Base-by-base conservation (phyloP, 2,888 invertebrate species). In the Aethes cnicana region DNA sequence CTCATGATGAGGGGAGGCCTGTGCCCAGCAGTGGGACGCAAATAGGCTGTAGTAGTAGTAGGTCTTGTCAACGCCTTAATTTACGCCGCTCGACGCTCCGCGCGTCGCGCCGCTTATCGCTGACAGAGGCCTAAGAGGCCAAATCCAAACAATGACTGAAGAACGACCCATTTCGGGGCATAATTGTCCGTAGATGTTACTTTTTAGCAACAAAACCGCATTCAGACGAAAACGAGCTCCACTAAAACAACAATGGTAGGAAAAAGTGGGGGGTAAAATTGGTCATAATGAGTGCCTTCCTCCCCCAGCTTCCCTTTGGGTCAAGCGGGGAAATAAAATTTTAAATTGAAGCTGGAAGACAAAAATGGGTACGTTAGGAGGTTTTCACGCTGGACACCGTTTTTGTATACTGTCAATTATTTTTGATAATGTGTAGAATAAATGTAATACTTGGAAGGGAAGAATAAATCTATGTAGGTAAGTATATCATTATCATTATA, bases 331-430 rank as follows among this genome's bases (percentile, higher is more conserved):
- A 77, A 82, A 81, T 83, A 80, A 82, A 85, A 83, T 83, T 86
- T 84, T 84, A 84, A 85, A 86, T 85, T 84, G 81, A 81, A 83
- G 80, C 74, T 73, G 75, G 84, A 83, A 83, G 81, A 83, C 81
- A 84, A 84, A 80, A 84, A 82, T 76, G 76, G 69, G 63, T n/a
- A 64, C 61, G 65, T 72, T 66, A 60, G 71, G 61, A 68, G 59
- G 63, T 53, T 53, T 66, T 63, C 66, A 56, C 69, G 44, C 54
- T 61, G 17, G 47, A 62, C 50, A 66, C 58, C n/a, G n/a, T 43
- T 48, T 53, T 30, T 17, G 6, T 2, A 12, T 21, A 26, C 25
- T 30, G 21, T 28, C 14, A 32, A 30, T 21, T 12, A 7, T 5
- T 23, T 18, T 32, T 11, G 16, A 30, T 8, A 35, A 7, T 8